Evolutionary conservation across 2,113 vertebrate species (phyloP).

Genomic region (Rhinogobius similis): DNA sequence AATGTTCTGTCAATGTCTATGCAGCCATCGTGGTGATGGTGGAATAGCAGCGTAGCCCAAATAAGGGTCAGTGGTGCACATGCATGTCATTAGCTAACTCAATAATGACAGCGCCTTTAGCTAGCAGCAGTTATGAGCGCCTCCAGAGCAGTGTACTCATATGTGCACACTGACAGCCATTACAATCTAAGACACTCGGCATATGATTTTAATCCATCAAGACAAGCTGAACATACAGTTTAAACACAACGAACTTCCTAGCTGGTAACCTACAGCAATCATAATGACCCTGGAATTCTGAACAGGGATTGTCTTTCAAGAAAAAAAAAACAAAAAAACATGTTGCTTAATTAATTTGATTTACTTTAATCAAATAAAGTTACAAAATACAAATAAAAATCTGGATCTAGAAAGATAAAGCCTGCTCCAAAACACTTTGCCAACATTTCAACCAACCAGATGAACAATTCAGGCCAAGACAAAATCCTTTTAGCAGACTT

Average conservation of each 20-base stretch:
- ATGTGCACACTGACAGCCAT: background rate
- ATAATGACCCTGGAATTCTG: background rate
- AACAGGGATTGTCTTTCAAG: background rate
- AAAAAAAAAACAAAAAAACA: too few species aligned
- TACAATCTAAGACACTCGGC: background rate
- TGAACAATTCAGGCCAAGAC: background rate
- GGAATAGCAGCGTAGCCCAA: background rate
- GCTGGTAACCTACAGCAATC: background rate
- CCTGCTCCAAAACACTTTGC: too few species aligned
- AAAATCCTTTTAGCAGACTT: background rate
- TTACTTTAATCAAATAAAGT: too few species aligned
- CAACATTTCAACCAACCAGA: too few species aligned
- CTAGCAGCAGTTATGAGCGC: background rate
- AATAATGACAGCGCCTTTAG: constrained; percentile 4
- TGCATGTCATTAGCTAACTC: background rate
- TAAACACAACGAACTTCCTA: background rate
- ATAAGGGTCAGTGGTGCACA: background rate
- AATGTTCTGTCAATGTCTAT: background rate
- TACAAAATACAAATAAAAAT: too few species aligned
- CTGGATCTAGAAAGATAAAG: too few species aligned
- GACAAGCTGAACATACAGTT: background rate
- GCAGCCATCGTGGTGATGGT: background rate
- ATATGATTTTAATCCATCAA: background rate
- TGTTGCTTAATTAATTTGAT: too few species aligned
- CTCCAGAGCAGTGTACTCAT: background rate